These are phyloP conservation scores for Leptopilina syphax DNA, from an alignment of 2,888 invertebrate species.

Conservation along the genomic window DNA sequence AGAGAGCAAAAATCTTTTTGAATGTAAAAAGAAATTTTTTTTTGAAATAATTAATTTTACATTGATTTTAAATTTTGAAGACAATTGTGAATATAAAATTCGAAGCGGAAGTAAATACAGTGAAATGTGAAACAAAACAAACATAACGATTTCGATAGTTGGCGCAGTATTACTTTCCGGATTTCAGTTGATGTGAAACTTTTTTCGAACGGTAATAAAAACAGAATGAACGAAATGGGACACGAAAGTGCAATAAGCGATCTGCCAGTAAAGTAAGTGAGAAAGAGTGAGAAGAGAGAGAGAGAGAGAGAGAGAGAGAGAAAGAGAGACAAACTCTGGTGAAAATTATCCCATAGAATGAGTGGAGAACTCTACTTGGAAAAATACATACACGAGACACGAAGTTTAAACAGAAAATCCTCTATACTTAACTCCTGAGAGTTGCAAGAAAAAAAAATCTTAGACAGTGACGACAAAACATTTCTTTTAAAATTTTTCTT, in stretches of 20 bases:
- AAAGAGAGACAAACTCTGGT: background rate
- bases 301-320: background rate
- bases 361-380: conserved; percentile 2
- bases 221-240: conserved; percentile 29
- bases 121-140: background rate
- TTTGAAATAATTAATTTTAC: too few species aligned
- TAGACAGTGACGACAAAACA: too few species aligned
- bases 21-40: too few species aligned
- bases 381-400: conserved; percentile 24
- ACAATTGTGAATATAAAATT: too few species aligned
- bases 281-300: background rate
- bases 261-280: conserved; percentile 19
- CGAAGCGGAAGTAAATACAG: background rate
- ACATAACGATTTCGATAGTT: background rate
- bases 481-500: background rate
- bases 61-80: too few species aligned
- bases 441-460: background rate
- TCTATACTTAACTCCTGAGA: background rate
- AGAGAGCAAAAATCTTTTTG: too few species aligned
- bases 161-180: background rate
- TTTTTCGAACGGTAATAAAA: conserved; percentile 15
- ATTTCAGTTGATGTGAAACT: conserved; percentile 5
- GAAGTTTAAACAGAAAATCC: conserved; percentile 17
- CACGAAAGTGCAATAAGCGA: conserved; percentile 26
- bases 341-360: conserved; percentile 15